These are phyloP conservation scores for Psittacus erithacus DNA, from an alignment of 2,113 vertebrate genomes.

Conservation along the genomic window DNA sequence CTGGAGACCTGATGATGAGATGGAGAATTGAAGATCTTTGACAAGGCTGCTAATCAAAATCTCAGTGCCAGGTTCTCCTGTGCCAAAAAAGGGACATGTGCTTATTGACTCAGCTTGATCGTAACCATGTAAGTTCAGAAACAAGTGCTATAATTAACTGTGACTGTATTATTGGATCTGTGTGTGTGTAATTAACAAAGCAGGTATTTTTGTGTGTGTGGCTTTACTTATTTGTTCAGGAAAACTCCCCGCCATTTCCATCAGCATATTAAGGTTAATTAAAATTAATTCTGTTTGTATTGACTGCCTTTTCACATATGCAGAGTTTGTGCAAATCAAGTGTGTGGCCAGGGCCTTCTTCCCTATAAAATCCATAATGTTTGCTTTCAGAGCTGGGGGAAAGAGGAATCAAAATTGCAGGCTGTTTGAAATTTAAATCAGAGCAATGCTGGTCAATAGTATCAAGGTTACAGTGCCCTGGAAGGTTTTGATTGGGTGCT, in stretches of 20 bases:
- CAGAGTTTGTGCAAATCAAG: constrained; percentile 75
- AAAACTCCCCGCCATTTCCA: constrained; percentile 70
- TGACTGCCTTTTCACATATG: constrained; percentile 79
- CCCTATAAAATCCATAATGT: constrained; percentile 81
- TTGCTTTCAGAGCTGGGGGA: constrained; percentile 72
- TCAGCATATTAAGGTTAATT: constrained; percentile 83
- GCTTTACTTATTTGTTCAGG: constrained; percentile 56
- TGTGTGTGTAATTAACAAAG: constrained; percentile 62
- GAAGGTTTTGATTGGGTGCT: constrained; percentile 39
- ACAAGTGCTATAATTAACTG: constrained; percentile 61
- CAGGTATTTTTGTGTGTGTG: constrained; percentile 53
- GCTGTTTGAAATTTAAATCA: constrained; percentile 84
- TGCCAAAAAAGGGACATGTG: not conserved
- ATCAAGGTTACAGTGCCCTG: constrained; percentile 58
- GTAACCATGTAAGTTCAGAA: not conserved
- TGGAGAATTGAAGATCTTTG: not conserved
- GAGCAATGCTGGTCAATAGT: constrained; percentile 74
- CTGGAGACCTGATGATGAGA: not conserved
- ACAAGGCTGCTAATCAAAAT: not conserved
- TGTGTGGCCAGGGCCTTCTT: constrained; percentile 62
- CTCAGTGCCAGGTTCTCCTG: not conserved
- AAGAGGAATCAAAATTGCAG: constrained; percentile 71
- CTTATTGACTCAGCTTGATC: not conserved
- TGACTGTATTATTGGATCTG: constrained; percentile 32
- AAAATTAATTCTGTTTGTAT: constrained; percentile 83